These are phyloP conservation scores for Creontiades dilutus DNA, from an alignment of 2,888 invertebrate species.

Conservation along the genomic window DNA sequence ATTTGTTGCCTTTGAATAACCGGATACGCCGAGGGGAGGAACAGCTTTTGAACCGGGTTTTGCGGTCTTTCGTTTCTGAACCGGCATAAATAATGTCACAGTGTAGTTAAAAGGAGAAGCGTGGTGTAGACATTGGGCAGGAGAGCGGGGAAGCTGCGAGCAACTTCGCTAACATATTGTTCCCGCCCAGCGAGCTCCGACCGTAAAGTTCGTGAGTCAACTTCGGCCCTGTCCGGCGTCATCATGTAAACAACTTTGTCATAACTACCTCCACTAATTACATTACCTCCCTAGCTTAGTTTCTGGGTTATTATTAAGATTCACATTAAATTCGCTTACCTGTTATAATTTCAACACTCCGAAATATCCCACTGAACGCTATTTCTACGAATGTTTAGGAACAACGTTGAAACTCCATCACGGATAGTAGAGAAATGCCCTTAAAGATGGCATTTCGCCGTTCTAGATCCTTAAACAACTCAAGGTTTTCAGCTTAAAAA, in stretches of 20 bases:
- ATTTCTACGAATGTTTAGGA: no score
- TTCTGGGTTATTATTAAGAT: not conserved
- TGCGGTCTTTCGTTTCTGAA: slow-evolving; percentile 46
- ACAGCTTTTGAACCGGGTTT: slow-evolving; percentile 16
- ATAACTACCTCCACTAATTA: slow-evolving; percentile 59
- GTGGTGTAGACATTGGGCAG: slow-evolving; percentile 4
- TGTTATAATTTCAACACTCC: no score
- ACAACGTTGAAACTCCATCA: no score
- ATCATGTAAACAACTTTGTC: slow-evolving; percentile 55
- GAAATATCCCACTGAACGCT: no score
- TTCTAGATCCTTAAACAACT: no score
- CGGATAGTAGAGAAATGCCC: no score
- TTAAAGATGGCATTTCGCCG: no score
- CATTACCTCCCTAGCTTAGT: slow-evolving; percentile 14
- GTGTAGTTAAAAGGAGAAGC: slow-evolving; percentile 17
- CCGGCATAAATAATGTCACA: slow-evolving; percentile 50
- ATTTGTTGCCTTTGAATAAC: slow-evolving; percentile 62
- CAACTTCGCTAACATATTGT: slow-evolving; percentile 45
- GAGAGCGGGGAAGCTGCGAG: not conserved
- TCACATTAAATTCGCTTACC: not conserved
- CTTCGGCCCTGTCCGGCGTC: slow-evolving; percentile 40
- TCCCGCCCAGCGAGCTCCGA: slow-evolving; percentile 23
- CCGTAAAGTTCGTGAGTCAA: slow-evolving; percentile 26
- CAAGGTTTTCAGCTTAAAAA: no score
- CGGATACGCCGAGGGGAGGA: not conserved